Evolutionary conservation across 2,797 vertebrate species (phyloP).

Genomic region (Sitta carolinensis): DNA sequence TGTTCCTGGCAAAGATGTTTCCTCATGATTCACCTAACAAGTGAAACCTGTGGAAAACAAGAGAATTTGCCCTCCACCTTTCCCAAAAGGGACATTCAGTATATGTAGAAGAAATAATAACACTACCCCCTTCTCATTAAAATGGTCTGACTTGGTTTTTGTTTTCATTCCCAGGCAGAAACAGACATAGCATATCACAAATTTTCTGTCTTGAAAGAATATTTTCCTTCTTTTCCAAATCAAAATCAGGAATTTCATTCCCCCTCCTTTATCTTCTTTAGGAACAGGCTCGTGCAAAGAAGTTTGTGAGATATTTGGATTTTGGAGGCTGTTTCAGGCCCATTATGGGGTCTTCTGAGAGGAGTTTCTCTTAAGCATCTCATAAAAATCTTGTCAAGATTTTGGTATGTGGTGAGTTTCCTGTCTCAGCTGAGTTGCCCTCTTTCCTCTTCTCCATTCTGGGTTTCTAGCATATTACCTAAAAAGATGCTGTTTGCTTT

Average conservation of each 20-base stretch:
- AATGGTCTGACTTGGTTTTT: background rate
- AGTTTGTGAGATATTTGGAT: background rate
- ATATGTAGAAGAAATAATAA: background rate
- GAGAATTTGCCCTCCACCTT: background rate
- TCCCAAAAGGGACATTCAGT: background rate
- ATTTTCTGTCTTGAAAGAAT: background rate
- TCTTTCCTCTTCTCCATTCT: background rate
- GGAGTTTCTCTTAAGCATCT: background rate
- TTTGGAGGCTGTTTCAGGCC: background rate
- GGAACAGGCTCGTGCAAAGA: background rate
- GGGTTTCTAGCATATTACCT: background rate
- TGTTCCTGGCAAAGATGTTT: background rate
- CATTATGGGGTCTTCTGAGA: background rate
- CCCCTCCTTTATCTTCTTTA: background rate
- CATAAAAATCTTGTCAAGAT: background rate
- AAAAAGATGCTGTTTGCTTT: background rate
- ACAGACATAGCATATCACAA: background rate
- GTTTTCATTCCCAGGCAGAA: background rate
- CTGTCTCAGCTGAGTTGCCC: background rate
- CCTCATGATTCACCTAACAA: background rate
- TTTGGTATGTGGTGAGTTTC: background rate
- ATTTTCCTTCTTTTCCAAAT: background rate
- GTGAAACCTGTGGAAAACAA: background rate
- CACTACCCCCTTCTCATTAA: background rate
- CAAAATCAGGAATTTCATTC: background rate